Base-by-base conservation (phyloP, 2,113 vertebrate species). In the Cinclus mexicanus region DNA sequence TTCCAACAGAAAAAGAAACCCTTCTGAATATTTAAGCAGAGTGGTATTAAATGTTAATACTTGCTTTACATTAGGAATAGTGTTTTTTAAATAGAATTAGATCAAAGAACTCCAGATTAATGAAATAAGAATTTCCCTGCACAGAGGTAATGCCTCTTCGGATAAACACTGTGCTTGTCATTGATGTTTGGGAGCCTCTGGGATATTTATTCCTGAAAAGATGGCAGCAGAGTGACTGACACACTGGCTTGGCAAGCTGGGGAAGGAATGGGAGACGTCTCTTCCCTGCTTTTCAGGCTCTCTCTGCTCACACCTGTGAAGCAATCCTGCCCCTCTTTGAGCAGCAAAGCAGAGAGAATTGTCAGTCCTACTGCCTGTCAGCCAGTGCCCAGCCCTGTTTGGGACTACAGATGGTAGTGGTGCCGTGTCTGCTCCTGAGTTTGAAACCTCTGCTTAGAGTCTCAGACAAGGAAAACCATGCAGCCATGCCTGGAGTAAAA, bases 31-130 rank as follows among this genome's bases (percentile, higher is more conserved):
- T 84, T 83, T 90, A 78, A 96, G 68, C 29, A 47, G 70, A 77
- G n/a, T 61, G 31, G 23, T 87, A 37, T 88, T 63, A 92, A 94
- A 92, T 89, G 79, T 87, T 93, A 90, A 53, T 90, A 83, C 61
- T 77, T 69, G 44, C 57, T 92, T 92, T 94, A 79, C 86, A 63
- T 37, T 79, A 94, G 47, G 71, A 89, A 16, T 78, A 81, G 42
- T 39, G 81, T 89, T 83, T 93, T 92, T 23, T 24, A 90, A 93
- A 39, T 70, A 83, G 59, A 92, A 71, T 94, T 77, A 88, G 71
- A 75, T 81, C 52, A 92, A 93, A 91, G 64, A 52, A 83, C 46
- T 94, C 72, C 56, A 91, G 47, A 64, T 78, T 37, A 68, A 86
- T 83, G 63, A 83, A 92, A 42, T 60, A 86, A 64, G 31, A 75